These are phyloP conservation scores for Dicyrtoma fusca DNA, from an alignment of 2,888 invertebrate genomes.

Conservation along the genomic window DNA sequence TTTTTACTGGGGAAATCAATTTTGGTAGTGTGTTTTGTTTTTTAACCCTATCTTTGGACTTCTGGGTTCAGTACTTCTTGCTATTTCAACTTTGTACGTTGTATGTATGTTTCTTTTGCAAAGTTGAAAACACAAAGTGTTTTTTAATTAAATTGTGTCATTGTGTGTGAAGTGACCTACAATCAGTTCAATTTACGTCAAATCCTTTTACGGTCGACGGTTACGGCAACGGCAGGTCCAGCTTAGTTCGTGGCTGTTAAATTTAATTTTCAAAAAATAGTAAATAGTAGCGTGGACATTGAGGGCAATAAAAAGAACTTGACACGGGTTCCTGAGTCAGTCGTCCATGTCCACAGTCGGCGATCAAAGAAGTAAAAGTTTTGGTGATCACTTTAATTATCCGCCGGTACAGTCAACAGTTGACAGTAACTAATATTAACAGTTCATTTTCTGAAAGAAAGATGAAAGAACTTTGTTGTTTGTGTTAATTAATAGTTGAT, in stretches of 20 bases:
- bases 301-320: too few species aligned
- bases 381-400: constrained; percentile 15
- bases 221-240: too few species aligned
- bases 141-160: too few species aligned
- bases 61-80: not conserved
- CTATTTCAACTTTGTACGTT: not conserved
- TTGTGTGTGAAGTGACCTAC: too few species aligned
- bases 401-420: constrained; percentile 4
- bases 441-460: not conserved
- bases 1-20: too few species aligned
- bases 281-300: too few species aligned
- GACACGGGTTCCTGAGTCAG: not conserved
- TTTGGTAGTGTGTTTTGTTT: not conserved
- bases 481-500: not conserved
- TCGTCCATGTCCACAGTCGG: constrained; percentile 14
- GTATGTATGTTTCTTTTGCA: not conserved
- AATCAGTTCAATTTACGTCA: too few species aligned
- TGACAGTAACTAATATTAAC: not conserved
- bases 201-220: too few species aligned
- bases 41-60: not conserved
- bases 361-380: constrained; percentile 24
- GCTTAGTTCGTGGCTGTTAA: too few species aligned
- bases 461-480: not conserved
- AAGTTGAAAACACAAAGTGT: too few species aligned
- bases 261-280: too few species aligned